Conservation (phyloP, 2,888 invertebrate genomes). For the Pomacea canaliculata region DNA sequence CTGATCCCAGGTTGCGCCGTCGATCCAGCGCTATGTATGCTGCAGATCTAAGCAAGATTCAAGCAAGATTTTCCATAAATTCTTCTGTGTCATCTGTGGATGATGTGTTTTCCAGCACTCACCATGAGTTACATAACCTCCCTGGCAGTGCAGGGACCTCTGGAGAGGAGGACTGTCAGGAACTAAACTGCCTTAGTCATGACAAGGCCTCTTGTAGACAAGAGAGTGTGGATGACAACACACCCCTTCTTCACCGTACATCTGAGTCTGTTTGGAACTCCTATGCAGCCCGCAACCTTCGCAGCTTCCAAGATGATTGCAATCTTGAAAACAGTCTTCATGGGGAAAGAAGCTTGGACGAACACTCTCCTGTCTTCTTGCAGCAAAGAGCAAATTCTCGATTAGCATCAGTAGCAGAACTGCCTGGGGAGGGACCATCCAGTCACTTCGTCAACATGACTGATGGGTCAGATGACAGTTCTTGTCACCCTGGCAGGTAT, state of each 20-base stretch:
- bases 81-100: constrained; percentile 12
- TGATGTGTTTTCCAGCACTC: constrained; percentile 23
- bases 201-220: constrained; percentile 48
- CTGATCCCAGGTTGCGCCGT: background rate
- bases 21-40: background rate
- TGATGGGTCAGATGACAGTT: too few species aligned
- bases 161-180: background rate
- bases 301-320: constrained; percentile 55
- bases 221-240: constrained; percentile 50
- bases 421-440: background rate
- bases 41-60: constrained; percentile 6
- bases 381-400: background rate
- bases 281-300: constrained; percentile 57
- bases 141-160: background rate
- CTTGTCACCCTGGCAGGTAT: background rate
- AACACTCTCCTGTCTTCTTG: background rate
- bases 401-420: background rate
- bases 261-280: constrained; percentile 58
- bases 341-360: background rate
- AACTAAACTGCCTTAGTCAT: constrained; percentile 43
- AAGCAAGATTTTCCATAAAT: background rate
- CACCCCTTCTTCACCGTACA: constrained; percentile 58
- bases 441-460: background rate
- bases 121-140: constrained; percentile 13
- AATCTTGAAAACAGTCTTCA: constrained; percentile 38